Evolutionary conservation across 1,140 invertebrate genomes (phyloP), one percentile per base, ranked within the genome.

Genomic region (Meloidogyne floridensis): DNA sequence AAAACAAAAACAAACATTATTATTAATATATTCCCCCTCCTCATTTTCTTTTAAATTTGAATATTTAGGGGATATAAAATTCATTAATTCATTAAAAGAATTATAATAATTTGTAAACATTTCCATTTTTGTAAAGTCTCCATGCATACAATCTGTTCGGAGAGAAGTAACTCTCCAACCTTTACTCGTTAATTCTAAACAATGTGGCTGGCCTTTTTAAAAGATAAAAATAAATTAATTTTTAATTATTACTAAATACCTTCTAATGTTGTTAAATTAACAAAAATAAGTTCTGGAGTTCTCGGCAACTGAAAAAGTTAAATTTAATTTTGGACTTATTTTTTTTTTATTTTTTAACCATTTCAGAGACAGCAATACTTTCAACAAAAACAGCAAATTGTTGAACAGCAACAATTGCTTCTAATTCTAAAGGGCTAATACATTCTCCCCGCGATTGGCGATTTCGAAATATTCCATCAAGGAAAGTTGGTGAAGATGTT

Each of bases 21-120:
- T 20, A 3, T 73, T 15, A 47, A 74, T 74, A 15, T 18, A 15
- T 74, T 65, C 5, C 59, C 5, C 15, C n/a, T n/a, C 15, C 7
- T 65, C n/a, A 6, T 59, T 70, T 75, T 89, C 88, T 51, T 75
- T 77, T 78, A 89, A 90, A 11, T 88, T 69, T 53, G 83, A 79
- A 73, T 89, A 89, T 69, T 81, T 85, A 18, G 89, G 87, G 3
- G 88, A 89, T 59, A 89, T 86, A 54, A 84, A 80, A 32, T 90
- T 83, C 88, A 89, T 86, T 47, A 89, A 81, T 54, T 83, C 75
- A 77, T 86, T 89, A 8, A 90, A 65, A 32, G 84, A 80, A 18
- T 90, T 86, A 47, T 89, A 90, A 76, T 90, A 89, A 54, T 85
- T 87, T 13, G 86, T 90, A 74, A 89, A 90, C 43, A 89, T 32